Conservation (phyloP, 2,797 vertebrate species). For the Oophaga sylvatica region DNA sequence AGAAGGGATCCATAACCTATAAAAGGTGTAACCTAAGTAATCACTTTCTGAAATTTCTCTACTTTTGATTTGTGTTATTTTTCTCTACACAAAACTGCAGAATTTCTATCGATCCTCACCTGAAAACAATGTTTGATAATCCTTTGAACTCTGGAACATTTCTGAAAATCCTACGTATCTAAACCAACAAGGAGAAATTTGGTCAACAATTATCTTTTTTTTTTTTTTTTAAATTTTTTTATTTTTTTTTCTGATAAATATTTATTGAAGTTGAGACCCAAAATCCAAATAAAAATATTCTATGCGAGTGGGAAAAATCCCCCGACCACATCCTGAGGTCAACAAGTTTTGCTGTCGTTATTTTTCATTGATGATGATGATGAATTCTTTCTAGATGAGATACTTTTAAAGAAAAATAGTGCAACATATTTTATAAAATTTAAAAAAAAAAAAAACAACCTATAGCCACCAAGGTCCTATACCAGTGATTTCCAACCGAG, state of each 20-base stretch:
- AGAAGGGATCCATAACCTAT: too few species aligned
- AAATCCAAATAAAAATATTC: not conserved
- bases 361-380: not conserved
- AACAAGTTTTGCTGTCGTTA: not conserved
- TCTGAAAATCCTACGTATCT: not conserved
- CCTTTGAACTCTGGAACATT: not conserved
- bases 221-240: too few species aligned
- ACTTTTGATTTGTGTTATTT: not conserved
- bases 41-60: too few species aligned
- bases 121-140: slow-evolving; percentile 15
- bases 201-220: not conserved
- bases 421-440: not conserved
- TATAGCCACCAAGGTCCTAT: too few species aligned
- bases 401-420: not conserved
- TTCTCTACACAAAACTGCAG: not conserved
- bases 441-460: not conserved
- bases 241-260: not conserved
- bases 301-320: not conserved
- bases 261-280: not conserved
- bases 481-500: too few species aligned
- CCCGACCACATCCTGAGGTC: not conserved
- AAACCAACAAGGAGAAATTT: not conserved
- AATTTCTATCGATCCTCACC: not conserved
- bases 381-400: not conserved
- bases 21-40: too few species aligned